A percentile compares a stretch with the other conserved stretches of the same genome.
These are phyloP conservation scores for Drosophila anceps DNA, from an alignment of 2,888 invertebrate genomes.

Conservation along the genomic window DNA sequence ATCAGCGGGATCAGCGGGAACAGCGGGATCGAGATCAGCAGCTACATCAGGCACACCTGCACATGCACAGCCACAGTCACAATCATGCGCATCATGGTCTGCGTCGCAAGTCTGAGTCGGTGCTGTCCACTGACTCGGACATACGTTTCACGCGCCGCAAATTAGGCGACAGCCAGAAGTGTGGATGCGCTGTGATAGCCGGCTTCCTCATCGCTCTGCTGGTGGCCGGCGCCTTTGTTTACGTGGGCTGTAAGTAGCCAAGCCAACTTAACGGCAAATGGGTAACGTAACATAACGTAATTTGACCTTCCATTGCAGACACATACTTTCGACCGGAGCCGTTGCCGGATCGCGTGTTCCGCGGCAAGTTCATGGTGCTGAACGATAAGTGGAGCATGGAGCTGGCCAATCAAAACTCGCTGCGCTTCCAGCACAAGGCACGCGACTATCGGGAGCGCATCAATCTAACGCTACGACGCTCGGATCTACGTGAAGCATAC, in stretches of 20 bases:
- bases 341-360: conserved; percentile 92
- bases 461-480: conserved; percentile 90
- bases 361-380: conserved; percentile 91
- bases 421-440: conserved; percentile 90
- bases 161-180: conserved; percentile 93
- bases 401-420: conserved; percentile 89
- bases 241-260: conserved; percentile 87
- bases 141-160: conserved; percentile 95
- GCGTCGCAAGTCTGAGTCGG: conserved; percentile 89
- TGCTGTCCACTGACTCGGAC: conserved; percentile 94
- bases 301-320: conserved; percentile 63
- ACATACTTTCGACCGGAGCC: conserved; percentile 87
- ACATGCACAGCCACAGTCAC: conserved; percentile 67
- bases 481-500: conserved; percentile 91
- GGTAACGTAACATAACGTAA: neutral
- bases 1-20: conserved; percentile 49
- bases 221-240: conserved; percentile 88
- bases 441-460: conserved; percentile 91
- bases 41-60: conserved; percentile 48
- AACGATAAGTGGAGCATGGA: conserved; percentile 90
- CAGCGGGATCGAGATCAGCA: conserved; percentile 47
- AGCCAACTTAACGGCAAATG: neutral
- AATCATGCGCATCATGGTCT: conserved; percentile 66
- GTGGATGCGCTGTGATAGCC: conserved; percentile 94
- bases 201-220: conserved; percentile 93